Evolutionary conservation across 2,113 vertebrate genomes (phyloP).

Genomic region (Spea multiplicata): DNA sequence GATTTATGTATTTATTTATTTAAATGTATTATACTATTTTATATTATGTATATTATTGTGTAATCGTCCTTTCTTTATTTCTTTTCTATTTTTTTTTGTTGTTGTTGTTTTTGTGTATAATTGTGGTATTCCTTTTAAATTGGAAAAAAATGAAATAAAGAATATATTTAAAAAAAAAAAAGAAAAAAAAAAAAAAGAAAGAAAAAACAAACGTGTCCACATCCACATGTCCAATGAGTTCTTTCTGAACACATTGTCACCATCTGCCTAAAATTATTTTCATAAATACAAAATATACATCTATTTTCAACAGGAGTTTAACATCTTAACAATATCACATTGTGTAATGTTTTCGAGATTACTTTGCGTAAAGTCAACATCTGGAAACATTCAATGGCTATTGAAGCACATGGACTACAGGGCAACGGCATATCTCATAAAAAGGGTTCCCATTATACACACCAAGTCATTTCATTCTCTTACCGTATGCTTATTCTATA

Average conservation of each 20-base stretch:
- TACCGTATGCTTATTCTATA: neutral
- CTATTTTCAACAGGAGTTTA: constrained; percentile 52
- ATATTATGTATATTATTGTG: too few relatives aligned
- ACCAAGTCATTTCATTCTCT: neutral
- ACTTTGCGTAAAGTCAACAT: constrained; percentile 58
- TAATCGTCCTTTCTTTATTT: too few relatives aligned
- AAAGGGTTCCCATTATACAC: neutral
- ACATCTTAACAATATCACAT: constrained; percentile 64
- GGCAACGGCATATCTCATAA: neutral
- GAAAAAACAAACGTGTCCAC: neutral
- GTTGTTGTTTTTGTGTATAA: too few relatives aligned
- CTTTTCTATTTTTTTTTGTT: too few relatives aligned
- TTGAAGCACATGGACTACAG: constrained; percentile 53
- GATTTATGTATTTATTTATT: too few relatives aligned
- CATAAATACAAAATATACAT: constrained; percentile 46
- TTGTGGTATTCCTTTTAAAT: too few relatives aligned
- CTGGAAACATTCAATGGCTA: constrained; percentile 64
- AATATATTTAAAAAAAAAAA: too few relatives aligned
- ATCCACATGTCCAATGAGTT: constrained; percentile 5
- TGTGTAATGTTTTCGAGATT: constrained; percentile 59
- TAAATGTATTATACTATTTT: too few relatives aligned
- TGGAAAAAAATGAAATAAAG: too few relatives aligned
- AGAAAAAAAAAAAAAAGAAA: too few relatives aligned
- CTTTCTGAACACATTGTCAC: constrained; percentile 2
- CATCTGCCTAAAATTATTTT: constrained; percentile 27